phyloP scores from a whole-genome alignment of 2,888 invertebrate species.

The Desoria tigrina region DNA sequence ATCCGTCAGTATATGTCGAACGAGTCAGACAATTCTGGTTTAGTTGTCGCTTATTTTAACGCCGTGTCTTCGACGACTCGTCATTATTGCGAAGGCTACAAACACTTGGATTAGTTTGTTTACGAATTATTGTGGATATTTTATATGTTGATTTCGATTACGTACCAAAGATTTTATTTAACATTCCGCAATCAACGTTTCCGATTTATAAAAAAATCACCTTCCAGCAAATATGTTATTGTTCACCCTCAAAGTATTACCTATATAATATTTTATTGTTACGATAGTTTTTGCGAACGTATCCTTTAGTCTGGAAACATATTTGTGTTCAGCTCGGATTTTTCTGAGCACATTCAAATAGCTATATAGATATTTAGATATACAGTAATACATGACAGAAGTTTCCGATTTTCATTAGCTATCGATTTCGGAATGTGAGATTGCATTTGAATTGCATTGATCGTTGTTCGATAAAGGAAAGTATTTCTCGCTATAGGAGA shows the following conservation, averaged over 20 bases:
- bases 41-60: constrained; percentile 41
- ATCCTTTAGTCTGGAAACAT: not conserved
- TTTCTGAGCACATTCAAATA: constrained; percentile 2
- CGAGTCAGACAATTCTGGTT: constrained; percentile 38
- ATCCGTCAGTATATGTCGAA: constrained; percentile 27
- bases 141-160: constrained; percentile 23
- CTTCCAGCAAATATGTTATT: too few species aligned
- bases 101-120: constrained; percentile 35
- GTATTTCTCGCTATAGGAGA: too few species aligned
- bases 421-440: too few species aligned
- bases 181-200: too few species aligned
- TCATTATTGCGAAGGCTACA: constrained; percentile 40
- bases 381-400: too few species aligned
- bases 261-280: too few species aligned
- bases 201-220: too few species aligned
- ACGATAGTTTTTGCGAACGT: not conserved
- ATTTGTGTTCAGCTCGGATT: constrained; percentile 6
- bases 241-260: too few species aligned
- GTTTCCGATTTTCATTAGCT: too few species aligned
- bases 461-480: too few species aligned
- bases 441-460: too few species aligned
- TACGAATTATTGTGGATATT: constrained; percentile 26
- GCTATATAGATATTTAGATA: too few species aligned
- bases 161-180: constrained; percentile 13
- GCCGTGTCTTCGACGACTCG: constrained; percentile 36